Percentiles rank a stretch among this genome's conserved stretches.
phyloP scores from a whole-genome alignment of 1,140 invertebrate species.

The Brachionus manjavacas region DNA sequence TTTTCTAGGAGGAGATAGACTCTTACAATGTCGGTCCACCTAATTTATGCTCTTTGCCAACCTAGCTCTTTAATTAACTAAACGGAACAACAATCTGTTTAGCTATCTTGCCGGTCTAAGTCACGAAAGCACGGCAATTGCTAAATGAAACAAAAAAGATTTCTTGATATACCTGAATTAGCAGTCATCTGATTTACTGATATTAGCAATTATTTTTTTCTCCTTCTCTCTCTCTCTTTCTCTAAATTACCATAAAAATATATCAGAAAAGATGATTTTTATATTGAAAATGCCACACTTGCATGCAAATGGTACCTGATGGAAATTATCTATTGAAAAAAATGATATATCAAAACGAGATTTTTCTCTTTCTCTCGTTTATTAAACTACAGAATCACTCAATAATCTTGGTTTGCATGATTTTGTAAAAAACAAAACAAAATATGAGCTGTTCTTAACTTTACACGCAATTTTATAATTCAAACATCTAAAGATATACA shows the following conservation, averaged over 20 bases:
- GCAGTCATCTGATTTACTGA: neutral
- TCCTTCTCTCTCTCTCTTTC: neutral
- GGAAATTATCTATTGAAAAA: neutral
- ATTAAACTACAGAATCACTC: neutral
- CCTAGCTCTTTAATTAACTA: slow-evolving; percentile 6
- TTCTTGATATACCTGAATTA: neutral
- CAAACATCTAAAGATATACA: slow-evolving; percentile 34
- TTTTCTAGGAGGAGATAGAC: neutral
- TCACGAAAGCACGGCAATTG: neutral
- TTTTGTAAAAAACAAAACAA: slow-evolving; percentile 1
- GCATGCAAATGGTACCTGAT: neutral
- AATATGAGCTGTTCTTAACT: slow-evolving; percentile 33
- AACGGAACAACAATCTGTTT: slow-evolving; percentile 18
- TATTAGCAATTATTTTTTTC: neutral
- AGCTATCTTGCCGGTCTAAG: slow-evolving; percentile 7
- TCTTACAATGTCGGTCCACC: neutral
- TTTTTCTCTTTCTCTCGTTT: neutral
- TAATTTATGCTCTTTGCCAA: neutral
- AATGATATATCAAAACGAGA: neutral
- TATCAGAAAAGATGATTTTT: neutral
- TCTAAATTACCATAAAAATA: neutral
- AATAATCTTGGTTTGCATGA: slow-evolving; percentile 25
- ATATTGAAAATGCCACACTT: neutral
- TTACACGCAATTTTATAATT: slow-evolving; percentile 31
- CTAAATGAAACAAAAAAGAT: slow-evolving; percentile 1